phyloP scores from a whole-genome alignment of 2,888 invertebrate species.

The Chrysolina haemoptera region DNA sequence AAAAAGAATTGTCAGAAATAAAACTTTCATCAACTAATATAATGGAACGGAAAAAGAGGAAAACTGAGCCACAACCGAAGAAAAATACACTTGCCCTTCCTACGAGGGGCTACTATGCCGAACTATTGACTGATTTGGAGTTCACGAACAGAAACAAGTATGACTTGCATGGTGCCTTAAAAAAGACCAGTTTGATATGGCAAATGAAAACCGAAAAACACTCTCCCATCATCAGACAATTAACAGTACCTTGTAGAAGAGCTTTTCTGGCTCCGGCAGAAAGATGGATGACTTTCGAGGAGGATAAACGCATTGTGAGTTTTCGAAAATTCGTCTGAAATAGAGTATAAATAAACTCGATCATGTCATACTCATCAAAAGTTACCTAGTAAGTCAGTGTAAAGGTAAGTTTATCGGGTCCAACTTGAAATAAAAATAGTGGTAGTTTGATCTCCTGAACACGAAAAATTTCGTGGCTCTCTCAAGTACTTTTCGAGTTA shows the following conservation, averaged over 20 bases:
- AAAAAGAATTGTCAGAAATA: not conserved
- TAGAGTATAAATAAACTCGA: not conserved
- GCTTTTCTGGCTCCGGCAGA: slow-evolving; percentile 75
- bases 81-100: slow-evolving; percentile 35
- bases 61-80: not conserved
- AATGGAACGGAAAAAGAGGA: slow-evolving; percentile 17
- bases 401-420: no score
- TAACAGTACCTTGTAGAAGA: slow-evolving; percentile 70
- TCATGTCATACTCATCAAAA: not conserved
- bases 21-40: not conserved
- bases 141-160: slow-evolving; percentile 66
- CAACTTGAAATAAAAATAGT: no score
- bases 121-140: slow-evolving; percentile 73
- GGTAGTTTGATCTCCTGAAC: no score
- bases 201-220: slow-evolving; percentile 75
- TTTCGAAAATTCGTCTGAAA: not conserved
- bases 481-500: no score
- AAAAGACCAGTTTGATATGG: slow-evolving; percentile 69
- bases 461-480: no score
- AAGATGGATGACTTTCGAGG: slow-evolving; percentile 77
- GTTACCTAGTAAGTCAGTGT: no score
- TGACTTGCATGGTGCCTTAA: slow-evolving; percentile 66
- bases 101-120: slow-evolving; percentile 75
- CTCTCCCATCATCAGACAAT: slow-evolving; percentile 71
- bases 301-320: slow-evolving; percentile 76